Evolutionary conservation across 2,113 vertebrate genomes (phyloP).

Genomic region (Xerus inauris): DNA sequence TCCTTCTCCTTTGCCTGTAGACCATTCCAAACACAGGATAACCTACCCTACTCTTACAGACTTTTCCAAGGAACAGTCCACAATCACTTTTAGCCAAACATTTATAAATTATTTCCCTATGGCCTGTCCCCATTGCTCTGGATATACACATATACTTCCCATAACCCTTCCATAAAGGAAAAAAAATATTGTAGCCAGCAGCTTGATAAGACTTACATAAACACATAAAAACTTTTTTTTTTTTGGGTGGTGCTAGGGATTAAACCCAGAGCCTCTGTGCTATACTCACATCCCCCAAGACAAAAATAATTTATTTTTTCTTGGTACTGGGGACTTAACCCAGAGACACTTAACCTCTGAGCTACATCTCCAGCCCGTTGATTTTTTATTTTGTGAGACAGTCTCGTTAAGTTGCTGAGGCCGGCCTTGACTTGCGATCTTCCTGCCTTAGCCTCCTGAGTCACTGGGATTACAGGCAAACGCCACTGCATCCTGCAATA

Average conservation of each 20-base stretch:
- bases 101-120: conserved; percentile 27
- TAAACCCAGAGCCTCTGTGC: background rate
- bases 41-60: conserved; percentile 14
- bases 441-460: background rate
- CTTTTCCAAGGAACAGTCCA: conserved; percentile 22
- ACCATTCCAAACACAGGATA: background rate
- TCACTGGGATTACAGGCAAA: background rate
- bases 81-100: background rate
- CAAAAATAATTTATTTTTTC: background rate
- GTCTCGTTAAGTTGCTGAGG: background rate
- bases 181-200: background rate
- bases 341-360: background rate
- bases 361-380: background rate
- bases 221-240: background rate
- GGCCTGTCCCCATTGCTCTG: background rate
- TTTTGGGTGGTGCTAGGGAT: background rate
- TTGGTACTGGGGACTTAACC: background rate
- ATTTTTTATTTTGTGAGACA: background rate
- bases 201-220: conserved; percentile 23
- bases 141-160: background rate
- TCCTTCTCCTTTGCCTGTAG: conserved; percentile 20
- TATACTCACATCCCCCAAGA: background rate
- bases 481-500: background rate
- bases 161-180: background rate
- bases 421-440: background rate